Evolutionary conservation across 2,888 invertebrate species (phyloP), one percentile per base, ranked within the genome.

Genomic region (Rhopalosiphum nymphaeae): DNA sequence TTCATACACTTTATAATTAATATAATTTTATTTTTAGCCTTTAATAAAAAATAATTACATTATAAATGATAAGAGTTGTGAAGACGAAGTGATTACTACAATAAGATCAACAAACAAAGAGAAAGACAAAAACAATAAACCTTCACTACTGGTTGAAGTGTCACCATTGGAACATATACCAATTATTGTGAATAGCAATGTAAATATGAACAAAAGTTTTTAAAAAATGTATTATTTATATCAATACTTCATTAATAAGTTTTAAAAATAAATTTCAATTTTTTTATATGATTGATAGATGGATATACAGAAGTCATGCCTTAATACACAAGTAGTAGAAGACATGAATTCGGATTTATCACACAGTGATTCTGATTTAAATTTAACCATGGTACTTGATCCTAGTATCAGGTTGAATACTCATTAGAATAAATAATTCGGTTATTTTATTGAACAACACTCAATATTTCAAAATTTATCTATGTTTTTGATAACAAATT

Each of bases 251-350:
- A 21, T 53, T 44, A 13, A 89, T 42, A 25, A n/a, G 3, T 21
- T 53, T 25, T 56, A 89, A 89, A 86, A 53, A 25, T 90, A 29
- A 78, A 21, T 78, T n/a, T 36, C 67, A 67, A 61, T 89, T n/a
- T 84, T 78, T 53, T 16, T 21, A 36, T n/a, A 26, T 56, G 36
- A 9, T 85, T 16, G 26, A 78, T 92, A 95, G 95, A 95, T 98
- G 5, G 98, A 98, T 95, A 96, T 98, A 91, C 98, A 98, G 95
- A 98, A 98, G 95, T 97, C 98, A 13, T 97, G 97, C 95, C 96
- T 98, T 26, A 98, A 98, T 95, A 98, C 98, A 95, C 97, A 97
- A 95, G 96, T 97, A 92, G 95, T 97, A 57, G 87, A 94, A 87
- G 87, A 94, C 11, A 86, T 93, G 1, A 86, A 94, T 91, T 78